A percentile compares a stretch with the other conserved stretches of the same genome.
Evolutionary conservation across 1,140 invertebrate species (phyloP).

Genomic region (Caerostris darwini): DNA sequence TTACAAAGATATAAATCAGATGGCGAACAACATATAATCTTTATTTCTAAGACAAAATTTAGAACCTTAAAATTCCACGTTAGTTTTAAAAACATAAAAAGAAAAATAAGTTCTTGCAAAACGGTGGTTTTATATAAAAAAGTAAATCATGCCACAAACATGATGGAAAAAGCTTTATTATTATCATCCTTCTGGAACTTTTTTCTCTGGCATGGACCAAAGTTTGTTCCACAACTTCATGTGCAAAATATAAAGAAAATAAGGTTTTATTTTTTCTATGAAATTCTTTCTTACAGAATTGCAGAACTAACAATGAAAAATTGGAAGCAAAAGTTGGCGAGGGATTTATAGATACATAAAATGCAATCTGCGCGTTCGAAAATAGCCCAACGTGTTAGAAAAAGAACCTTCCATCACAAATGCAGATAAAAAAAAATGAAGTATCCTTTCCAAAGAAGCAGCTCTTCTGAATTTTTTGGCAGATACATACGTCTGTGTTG

Average conservation of each 20-base stretch:
- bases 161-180: not conserved
- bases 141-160: not conserved
- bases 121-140: not conserved
- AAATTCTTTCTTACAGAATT: not conserved
- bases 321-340: not conserved
- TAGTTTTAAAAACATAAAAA: not conserved
- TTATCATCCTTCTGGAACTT: not conserved
- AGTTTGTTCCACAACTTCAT: not conserved
- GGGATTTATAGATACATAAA: not conserved
- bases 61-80: not conserved
- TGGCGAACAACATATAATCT: not conserved
- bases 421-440: not conserved
- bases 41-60: not conserved
- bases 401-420: not conserved
- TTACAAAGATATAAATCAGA: too few relatives aligned
- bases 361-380: not conserved
- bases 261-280: not conserved
- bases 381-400: not conserved
- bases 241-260: not conserved
- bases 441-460: not conserved
- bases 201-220: not conserved
- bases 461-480: not conserved
- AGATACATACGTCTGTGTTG: not conserved
- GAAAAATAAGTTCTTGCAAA: not conserved
- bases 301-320: not conserved